Evolutionary conservation across 1,140 invertebrate genomes (phyloP), one percentile per base, ranked within the genome.

Genomic region (Eubasilissa regina): DNA sequence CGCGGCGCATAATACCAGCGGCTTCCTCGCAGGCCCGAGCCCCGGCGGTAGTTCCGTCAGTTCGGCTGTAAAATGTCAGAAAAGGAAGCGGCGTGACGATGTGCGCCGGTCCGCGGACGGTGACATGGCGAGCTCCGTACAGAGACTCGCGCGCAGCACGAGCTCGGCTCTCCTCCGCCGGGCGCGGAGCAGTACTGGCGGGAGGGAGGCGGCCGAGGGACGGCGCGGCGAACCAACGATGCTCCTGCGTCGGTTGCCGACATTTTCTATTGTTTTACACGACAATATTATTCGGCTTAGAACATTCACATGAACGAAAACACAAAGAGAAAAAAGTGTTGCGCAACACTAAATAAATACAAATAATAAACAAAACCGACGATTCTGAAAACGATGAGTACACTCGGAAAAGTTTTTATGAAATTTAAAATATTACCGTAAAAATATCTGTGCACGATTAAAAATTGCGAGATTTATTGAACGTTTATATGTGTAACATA

Each of bases 121-220:
- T 68, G 47, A 25, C 68, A 75, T 62, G 56, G 58, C 56, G 74
- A 10, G 25, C 25, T 35, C 25, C 25, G 25, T 6, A 35, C 25
- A 35, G 25, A 35, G 25, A 35, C 25, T 35, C 25, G 25, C 25
- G 6, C 25, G 25, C 56, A 35, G 13, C 21, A 35, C 43, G 56
- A 21, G 47, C 45, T 15, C 51, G 51, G 25, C 44, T 56, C 74
- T 60, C 44, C 56, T 21, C 56, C 21, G 58, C 60, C 80, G 48
- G 73, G 70, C 48, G 76, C 62, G 60, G 80, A 66, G 62, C 76
- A 56, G 35, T 47, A 76, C 80, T 76, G 72, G 64, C 56, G 60
- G 55, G 64, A 64, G 48, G 43, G 60, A 47, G 75, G 80, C 58
- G 72, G 76, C 58, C 25, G n/a, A 48, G 47, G 25, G 56, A 72